These are phyloP conservation scores for Apamea sordens DNA, from an alignment of 2,888 invertebrate genomes.

Conservation along the genomic window DNA sequence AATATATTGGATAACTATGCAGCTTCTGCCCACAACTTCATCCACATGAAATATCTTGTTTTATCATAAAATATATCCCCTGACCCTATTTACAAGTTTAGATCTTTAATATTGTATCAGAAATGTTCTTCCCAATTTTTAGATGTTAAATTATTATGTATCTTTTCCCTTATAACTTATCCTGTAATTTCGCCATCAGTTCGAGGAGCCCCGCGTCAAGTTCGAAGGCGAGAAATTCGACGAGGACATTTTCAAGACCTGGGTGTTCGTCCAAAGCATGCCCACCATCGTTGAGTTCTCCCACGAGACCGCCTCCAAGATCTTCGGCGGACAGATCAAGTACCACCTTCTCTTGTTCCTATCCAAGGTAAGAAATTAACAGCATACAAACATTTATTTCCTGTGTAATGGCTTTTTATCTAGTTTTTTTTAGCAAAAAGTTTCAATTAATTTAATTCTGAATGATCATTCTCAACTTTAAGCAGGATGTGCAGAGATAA, in stretches of 20 bases:
- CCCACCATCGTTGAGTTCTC: slow-evolving; percentile 98
- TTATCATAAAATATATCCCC: neutral
- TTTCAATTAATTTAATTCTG: neutral
- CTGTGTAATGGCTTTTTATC: neutral
- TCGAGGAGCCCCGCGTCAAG: slow-evolving; percentile 95
- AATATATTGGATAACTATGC: neutral
- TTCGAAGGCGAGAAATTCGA: slow-evolving; percentile 92
- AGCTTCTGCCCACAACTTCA: too few relatives aligned
- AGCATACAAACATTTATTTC: neutral
- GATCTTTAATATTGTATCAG: neutral
- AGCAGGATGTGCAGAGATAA: neutral
- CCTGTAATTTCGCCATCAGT: slow-evolving; percentile 85
- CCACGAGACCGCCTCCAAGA: slow-evolving; percentile 99
- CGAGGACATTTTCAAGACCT: slow-evolving; percentile 93
- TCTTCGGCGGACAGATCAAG: slow-evolving; percentile 99
- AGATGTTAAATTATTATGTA: neutral
- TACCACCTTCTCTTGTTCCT: slow-evolving; percentile 98
- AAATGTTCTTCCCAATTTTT: neutral
- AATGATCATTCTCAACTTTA: neutral
- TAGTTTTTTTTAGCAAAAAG: neutral
- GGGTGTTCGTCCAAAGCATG: slow-evolving; percentile 95
- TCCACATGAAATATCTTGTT: neutral
- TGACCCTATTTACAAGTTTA: neutral
- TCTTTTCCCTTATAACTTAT: neutral
- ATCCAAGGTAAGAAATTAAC: slow-evolving; percentile 91